Evolutionary conservation across 2,888 invertebrate genomes (phyloP).

Genomic region (Crepidodera aurea): DNA sequence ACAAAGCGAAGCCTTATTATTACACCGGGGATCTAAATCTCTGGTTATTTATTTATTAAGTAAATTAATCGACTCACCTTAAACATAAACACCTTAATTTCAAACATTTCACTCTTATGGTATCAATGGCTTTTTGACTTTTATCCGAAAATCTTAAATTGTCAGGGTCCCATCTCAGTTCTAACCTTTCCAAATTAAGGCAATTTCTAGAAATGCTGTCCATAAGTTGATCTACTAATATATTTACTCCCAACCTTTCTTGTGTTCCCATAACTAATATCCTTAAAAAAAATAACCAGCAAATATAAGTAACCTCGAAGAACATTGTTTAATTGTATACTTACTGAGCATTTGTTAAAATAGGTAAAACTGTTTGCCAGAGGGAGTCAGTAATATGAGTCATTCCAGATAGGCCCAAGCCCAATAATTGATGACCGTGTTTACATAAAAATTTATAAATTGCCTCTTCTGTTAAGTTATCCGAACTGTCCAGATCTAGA

Average conservation of each 20-base stretch:
- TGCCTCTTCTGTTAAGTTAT: constrained; percentile 92
- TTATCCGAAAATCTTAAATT: constrained; percentile 98
- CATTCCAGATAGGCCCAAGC: constrained; percentile 91
- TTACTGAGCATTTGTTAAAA: constrained; percentile 91
- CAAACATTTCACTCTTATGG: constrained; percentile 92
- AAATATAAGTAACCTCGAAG: too few relatives aligned
- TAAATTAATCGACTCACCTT: constrained; percentile 70
- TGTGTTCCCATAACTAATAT: constrained; percentile 97
- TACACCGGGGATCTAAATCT: too few relatives aligned
- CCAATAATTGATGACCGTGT: constrained; percentile 88
- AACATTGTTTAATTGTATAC: too few relatives aligned
- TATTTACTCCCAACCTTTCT: constrained; percentile 94
- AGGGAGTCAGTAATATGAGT: constrained; percentile 98
- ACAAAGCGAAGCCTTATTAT: too few relatives aligned
- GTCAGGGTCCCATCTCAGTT: constrained; percentile 98
- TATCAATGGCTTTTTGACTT: constrained; percentile 98
- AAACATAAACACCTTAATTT: constrained; percentile 92
- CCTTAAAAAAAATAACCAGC: constrained; percentile 71
- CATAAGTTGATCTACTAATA: constrained; percentile 97
- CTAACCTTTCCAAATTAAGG: constrained; percentile 86
- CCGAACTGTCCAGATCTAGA: constrained; percentile 93
- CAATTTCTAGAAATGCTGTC: constrained; percentile 96
- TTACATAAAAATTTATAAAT: constrained; percentile 91
- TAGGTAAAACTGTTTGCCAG: constrained; percentile 94
- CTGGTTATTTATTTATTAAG: too few relatives aligned